Conservation (phyloP, 2,113 vertebrate genomes). For the Oxygymnocypris stewartii region DNA sequence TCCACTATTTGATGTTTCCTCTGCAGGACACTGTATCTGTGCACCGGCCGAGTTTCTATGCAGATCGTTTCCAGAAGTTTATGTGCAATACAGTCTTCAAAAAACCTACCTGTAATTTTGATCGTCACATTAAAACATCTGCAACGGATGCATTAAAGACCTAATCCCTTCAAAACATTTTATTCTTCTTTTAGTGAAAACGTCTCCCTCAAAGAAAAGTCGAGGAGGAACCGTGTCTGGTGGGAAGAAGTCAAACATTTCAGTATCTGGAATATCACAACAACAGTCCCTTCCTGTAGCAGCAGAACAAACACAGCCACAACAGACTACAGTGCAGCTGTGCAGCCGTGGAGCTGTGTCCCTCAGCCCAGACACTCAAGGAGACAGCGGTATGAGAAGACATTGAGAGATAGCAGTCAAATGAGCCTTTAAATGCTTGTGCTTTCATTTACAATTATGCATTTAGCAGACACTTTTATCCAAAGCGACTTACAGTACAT, state of each 20-base stretch:
- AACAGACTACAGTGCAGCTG: conserved; percentile 29
- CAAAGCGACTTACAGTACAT: too few relatives aligned
- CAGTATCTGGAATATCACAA: conserved; percentile 50
- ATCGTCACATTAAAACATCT: neutral
- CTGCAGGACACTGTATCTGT: conserved; percentile 92
- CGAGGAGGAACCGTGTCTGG: conserved; percentile 71
- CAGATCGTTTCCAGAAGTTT: conserved; percentile 91
- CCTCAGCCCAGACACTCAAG: conserved; percentile 63
- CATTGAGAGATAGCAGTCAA: neutral
- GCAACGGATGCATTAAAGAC: too few relatives aligned
- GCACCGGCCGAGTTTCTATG: conserved; percentile 92
- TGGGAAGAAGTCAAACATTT: conserved; percentile 67
- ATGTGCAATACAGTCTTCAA: conserved; percentile 89
- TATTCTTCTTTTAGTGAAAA: conserved; percentile 74
- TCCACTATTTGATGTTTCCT: neutral
- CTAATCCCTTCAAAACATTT: neutral
- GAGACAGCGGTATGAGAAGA: conserved; percentile 75
- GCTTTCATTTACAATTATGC: too few relatives aligned
- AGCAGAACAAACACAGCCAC: conserved; percentile 40
- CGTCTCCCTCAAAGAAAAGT: conserved; percentile 88
- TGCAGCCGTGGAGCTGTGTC: neutral
- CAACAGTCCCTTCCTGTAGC: conserved; percentile 41
- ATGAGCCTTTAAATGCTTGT: neutral
- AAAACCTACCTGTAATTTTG: conserved; percentile 81
- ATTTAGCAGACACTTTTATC: too few relatives aligned